Conservation (phyloP, 2,888 invertebrate species). For the Philaethria dido region DNA sequence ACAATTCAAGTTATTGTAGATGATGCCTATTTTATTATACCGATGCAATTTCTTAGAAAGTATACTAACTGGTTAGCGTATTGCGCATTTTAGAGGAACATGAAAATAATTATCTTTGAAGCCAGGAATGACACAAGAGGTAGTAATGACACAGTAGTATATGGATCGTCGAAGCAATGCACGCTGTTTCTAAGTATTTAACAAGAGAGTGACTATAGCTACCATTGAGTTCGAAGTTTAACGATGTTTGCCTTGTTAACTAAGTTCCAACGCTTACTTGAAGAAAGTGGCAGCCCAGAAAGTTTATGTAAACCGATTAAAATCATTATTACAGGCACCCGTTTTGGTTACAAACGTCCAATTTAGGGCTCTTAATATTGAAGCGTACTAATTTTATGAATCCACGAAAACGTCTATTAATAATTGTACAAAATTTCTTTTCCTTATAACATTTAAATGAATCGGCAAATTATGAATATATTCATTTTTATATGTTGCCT, state of each 20-base stretch:
- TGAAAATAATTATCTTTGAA: neutral
- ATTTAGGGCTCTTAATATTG: constrained; percentile 11
- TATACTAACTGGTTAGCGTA: neutral
- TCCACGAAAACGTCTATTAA: neutral
- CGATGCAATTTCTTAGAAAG: too few relatives aligned
- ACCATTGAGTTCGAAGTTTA: constrained; percentile 53
- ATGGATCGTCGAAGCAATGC: constrained; percentile 16
- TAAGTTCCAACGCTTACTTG: constrained; percentile 60
- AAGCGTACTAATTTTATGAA: constrained; percentile 14
- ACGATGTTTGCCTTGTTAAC: constrained; percentile 67
- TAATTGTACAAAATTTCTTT: neutral
- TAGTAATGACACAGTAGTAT: too few relatives aligned
- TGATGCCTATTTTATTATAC: too few relatives aligned
- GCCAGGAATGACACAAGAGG: neutral
- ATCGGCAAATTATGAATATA: neutral
- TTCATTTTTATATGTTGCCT: neutral
- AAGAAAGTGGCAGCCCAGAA: constrained; percentile 39
- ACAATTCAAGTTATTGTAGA: too few relatives aligned
- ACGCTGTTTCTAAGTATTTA: constrained; percentile 19
- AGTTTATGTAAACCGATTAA: constrained; percentile 29
- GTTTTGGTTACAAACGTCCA: constrained; percentile 26
- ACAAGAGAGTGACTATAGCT: constrained; percentile 37
- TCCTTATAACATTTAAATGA: neutral
- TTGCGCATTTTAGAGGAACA: neutral
- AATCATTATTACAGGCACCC: constrained; percentile 32